These are phyloP conservation scores for Asteroscopus sphinx DNA, from an alignment of 2,888 invertebrate species.

Conservation along the genomic window DNA sequence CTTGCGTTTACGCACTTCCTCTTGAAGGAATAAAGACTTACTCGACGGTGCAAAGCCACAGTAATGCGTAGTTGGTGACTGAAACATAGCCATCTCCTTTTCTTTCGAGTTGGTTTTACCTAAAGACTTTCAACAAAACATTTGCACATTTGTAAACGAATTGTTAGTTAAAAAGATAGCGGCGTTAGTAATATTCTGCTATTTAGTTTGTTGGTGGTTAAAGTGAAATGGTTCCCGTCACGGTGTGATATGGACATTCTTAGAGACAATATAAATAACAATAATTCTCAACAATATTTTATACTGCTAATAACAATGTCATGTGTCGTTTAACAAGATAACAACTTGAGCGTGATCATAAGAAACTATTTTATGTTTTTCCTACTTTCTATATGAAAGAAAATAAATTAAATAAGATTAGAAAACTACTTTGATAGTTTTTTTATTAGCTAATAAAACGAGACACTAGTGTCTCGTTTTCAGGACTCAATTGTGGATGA, in stretches of 20 bases:
- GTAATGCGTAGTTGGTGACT: background rate
- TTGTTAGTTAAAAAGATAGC: too few relatives aligned
- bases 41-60: background rate
- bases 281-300: conserved; percentile 2
- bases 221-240: background rate
- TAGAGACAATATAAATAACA: background rate
- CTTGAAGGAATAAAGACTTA: too few relatives aligned
- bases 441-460: too few relatives aligned
- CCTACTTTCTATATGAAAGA: conserved; percentile 16
- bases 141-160: too few relatives aligned
- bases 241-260: background rate
- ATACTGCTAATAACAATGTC: conserved; percentile 17
- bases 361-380: conserved; percentile 31
- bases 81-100: too few relatives aligned
- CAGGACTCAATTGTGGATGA: too few relatives aligned
- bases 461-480: too few relatives aligned
- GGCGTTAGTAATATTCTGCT: too few relatives aligned
- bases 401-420: background rate
- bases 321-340: conserved; percentile 14
- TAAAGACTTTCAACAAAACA: too few relatives aligned
- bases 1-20: background rate
- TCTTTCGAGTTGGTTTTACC: too few relatives aligned
- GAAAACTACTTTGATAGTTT: background rate
- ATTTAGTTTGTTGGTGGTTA: background rate
- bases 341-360: conserved; percentile 30